Percentiles rank a stretch among this genome's conserved stretches.
Evolutionary conservation across 2,113 vertebrate species (phyloP).

Genomic region (Pomatostomus ruficeps): DNA sequence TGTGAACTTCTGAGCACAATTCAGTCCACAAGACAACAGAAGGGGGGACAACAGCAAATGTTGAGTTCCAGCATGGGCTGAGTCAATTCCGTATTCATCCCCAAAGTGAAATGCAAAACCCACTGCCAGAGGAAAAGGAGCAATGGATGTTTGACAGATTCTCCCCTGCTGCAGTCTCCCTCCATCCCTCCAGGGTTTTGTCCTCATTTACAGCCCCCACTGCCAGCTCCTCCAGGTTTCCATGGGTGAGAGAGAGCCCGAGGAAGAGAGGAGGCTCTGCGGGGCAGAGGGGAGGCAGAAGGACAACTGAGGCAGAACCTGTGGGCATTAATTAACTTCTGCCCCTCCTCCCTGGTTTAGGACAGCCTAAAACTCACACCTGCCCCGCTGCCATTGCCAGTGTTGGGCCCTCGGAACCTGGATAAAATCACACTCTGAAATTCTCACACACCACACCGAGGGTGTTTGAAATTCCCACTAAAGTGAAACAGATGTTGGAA

Average conservation of each 20-base stretch:
- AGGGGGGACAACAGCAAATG: neutral
- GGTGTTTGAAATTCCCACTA: conserved; percentile 4
- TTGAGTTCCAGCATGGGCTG: neutral
- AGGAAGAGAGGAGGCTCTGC: neutral
- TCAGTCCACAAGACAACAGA: neutral
- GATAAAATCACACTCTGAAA: neutral
- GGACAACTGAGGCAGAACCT: neutral
- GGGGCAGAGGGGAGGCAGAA: neutral
- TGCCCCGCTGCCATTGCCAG: neutral
- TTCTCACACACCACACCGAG: neutral
- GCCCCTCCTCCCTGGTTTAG: neutral
- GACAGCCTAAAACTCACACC: neutral
- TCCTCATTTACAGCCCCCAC: neutral
- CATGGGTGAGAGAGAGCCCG: neutral
- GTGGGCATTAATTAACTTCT: neutral
- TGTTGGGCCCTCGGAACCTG: neutral
- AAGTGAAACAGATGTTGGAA: conserved; percentile 53
- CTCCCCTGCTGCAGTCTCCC: neutral
- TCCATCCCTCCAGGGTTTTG: neutral
- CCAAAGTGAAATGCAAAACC: neutral
- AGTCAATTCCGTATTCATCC: neutral
- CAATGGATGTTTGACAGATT: neutral
- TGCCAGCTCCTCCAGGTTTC: neutral
- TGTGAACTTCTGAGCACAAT: neutral
- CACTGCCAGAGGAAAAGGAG: neutral